phyloP scores from a whole-genome alignment of 1,140 invertebrate genomes.

The Berghia stephanieae region DNA sequence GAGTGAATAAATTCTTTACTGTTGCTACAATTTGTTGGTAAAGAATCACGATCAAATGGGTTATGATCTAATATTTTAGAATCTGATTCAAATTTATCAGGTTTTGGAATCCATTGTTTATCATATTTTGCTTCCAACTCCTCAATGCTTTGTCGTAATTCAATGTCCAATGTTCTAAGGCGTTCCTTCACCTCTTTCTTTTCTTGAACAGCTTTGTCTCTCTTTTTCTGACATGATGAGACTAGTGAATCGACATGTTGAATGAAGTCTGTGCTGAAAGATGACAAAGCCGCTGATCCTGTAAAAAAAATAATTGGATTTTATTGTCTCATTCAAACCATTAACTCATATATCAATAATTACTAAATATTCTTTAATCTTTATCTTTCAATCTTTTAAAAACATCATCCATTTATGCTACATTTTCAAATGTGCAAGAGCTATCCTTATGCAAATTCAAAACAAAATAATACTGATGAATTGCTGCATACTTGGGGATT shows the following conservation, averaged over 20 bases:
- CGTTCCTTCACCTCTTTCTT: conserved; percentile 14
- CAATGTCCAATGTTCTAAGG: neutral
- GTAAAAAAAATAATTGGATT: neutral
- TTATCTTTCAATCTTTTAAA: no score
- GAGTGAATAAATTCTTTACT: no score
- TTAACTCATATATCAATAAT: no score
- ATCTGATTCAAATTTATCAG: neutral
- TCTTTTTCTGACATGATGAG: neutral
- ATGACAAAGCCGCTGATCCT: neutral
- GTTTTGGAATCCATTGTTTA: conserved; percentile 17
- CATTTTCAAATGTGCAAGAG: no score
- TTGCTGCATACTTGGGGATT: no score
- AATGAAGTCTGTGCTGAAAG: conserved; percentile 14
- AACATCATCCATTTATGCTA: no score
- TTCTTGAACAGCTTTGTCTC: neutral
- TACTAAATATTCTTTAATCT: no score
- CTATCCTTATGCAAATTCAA: no score
- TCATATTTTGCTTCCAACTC: conserved; percentile 25
- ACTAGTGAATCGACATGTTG: conserved; percentile 3
- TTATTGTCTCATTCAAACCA: neutral
- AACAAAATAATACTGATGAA: no score
- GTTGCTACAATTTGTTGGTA: no score
- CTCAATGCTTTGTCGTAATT: conserved; percentile 12
- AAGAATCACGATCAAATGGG: no score
- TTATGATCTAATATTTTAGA: no score